Evolutionary conservation across 2,797 vertebrate species (phyloP).

Genomic region (Pyrocephalus nanus): DNA sequence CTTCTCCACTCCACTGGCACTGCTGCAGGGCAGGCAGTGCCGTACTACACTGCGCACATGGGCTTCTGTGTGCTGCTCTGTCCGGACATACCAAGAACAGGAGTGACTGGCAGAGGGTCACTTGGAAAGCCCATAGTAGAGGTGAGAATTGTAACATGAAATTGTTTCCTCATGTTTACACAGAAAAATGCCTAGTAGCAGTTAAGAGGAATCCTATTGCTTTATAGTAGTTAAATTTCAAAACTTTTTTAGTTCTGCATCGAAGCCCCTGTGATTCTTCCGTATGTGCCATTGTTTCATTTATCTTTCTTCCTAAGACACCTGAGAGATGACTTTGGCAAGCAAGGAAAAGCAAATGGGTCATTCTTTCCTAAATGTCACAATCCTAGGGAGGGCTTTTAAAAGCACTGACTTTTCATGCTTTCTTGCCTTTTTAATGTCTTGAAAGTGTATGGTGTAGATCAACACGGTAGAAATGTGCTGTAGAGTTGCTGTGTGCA

Average conservation of each 20-base stretch:
- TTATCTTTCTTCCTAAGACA: neutral
- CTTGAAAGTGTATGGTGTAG: neutral
- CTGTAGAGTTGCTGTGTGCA: neutral
- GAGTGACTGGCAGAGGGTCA: neutral
- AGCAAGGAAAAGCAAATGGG: neutral
- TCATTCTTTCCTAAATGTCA: neutral
- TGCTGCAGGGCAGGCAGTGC: neutral
- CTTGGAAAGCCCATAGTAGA: neutral
- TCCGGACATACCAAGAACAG: neutral
- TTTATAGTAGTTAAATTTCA: neutral
- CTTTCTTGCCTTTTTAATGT: neutral
- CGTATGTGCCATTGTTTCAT: neutral
- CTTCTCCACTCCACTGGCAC: neutral
- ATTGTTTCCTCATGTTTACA: neutral
- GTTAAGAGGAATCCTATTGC: neutral
- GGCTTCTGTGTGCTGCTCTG: neutral
- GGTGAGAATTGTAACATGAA: neutral
- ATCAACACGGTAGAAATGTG: neutral
- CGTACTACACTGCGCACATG: accelerated
- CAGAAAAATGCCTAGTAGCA: neutral
- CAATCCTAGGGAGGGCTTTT: neutral
- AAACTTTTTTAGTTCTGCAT: neutral
- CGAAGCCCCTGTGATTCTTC: neutral
- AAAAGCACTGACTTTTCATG: neutral
- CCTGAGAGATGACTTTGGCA: neutral